These are phyloP conservation scores for Phragmatobia fuliginosa DNA, from an alignment of 2,888 invertebrate genomes.

Conservation along the genomic window DNA sequence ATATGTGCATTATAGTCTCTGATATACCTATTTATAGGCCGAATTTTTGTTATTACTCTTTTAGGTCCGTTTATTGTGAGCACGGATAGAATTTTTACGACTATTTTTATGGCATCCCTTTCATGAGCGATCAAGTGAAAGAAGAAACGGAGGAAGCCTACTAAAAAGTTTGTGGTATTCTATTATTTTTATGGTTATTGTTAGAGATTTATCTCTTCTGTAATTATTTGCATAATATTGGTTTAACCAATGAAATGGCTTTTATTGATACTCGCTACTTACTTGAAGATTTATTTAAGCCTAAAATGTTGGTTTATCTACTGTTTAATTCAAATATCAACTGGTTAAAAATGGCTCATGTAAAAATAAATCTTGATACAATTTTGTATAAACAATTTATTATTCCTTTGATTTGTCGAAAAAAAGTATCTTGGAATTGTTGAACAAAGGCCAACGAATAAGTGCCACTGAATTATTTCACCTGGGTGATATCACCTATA, in stretches of 20 bases:
- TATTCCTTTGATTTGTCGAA: too few species aligned
- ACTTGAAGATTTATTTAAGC: not conserved
- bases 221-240: not conserved
- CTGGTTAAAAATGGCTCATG: not conserved
- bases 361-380: not conserved
- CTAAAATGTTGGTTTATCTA: not conserved
- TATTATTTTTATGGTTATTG: not conserved
- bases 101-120: constrained; percentile 7
- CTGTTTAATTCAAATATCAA: too few species aligned
- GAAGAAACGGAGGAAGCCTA: not conserved
- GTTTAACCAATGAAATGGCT: not conserved
- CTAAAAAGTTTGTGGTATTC: constrained; percentile 1
- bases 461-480: too few species aligned
- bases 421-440: too few species aligned
- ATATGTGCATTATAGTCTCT: not conserved
- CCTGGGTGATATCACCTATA: too few species aligned
- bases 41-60: not conserved
- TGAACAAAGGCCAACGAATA: too few species aligned
- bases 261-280: not conserved
- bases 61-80: constrained; percentile 3
- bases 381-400: too few species aligned
- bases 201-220: not conserved
- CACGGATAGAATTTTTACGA: constrained; percentile 3
- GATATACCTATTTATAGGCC: not conserved
- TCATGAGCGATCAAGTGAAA: constrained; percentile 10